Evolutionary conservation across 2,888 invertebrate genomes (phyloP), one percentile per base, ranked within the genome.

Genomic region (Phengaris alcon): DNA sequence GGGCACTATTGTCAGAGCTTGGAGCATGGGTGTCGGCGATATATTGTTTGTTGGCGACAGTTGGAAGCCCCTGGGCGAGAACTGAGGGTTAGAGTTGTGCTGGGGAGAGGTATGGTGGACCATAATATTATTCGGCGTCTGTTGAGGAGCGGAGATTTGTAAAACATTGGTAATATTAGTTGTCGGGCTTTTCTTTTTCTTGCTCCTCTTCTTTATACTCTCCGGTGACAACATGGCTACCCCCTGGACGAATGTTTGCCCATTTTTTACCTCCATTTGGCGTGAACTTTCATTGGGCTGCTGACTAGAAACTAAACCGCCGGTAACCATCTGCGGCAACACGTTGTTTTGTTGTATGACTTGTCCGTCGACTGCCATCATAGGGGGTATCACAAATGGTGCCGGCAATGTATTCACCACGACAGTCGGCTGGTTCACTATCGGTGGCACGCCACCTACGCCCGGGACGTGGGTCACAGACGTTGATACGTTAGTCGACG

Each of bases 361-460:
- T 86, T 95, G 95, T 0, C 96, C 96, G 80, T 97, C 97, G 81
- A 97, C 95, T 0, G 96, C 95, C 95, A 97, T 95, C 79, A 97
- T 95, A 3, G 96, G 95, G 0, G 96, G 96, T 82, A 97, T 94
- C 7, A 97, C 95, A 80, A 97, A 96, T 0, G 97, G 97, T 22
- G 96, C 94, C 73, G 96, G 96, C 78, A 97, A 89, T 0, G 97
- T 95, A 83, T 97, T 97, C 1, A 98, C 96, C 6, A 98, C 94
- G 0, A 97, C 96, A 0, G 97, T 96, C 51, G 96, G 96, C 83
- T 95, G 96, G 51, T 96, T 96, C 3, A 96, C 93, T 22, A 96
- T 95, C 6, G 96, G 95, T 80, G 95, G 95, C 1, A 95, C 94
- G 2, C 94, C 94, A 0, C 94, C 94, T 0, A 95, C 95, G 0